Conservation (phyloP, 2,888 invertebrate species). For the Netelia fuscicornis region DNA sequence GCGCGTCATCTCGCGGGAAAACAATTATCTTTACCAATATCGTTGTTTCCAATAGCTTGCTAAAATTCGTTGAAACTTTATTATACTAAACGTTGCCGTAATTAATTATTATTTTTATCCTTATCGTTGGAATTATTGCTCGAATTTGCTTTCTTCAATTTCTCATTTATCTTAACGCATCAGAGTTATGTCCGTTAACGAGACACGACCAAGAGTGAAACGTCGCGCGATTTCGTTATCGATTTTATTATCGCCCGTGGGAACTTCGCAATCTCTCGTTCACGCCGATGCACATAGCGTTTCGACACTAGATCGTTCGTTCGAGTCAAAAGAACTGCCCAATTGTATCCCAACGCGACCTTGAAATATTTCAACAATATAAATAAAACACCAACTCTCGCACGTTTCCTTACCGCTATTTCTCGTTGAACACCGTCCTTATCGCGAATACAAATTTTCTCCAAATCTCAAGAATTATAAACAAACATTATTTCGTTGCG, state of each 20-base stretch:
- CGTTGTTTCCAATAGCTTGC: not conserved
- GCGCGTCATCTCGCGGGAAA: too few species aligned
- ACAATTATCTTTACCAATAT: not conserved
- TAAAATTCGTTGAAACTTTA: not conserved
- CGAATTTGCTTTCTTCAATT: not conserved
- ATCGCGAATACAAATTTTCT: too few species aligned
- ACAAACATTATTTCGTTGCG: too few species aligned
- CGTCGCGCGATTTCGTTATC: not conserved
- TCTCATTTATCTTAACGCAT: too few species aligned
- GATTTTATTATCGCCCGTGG: not conserved
- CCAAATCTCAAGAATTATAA: too few species aligned
- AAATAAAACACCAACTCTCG: not conserved
- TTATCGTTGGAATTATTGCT: not conserved
- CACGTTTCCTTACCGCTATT: not conserved
- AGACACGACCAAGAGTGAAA: too few species aligned
- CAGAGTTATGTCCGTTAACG: too few species aligned
- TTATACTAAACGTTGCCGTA: not conserved
- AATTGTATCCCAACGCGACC: not conserved
- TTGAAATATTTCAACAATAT: not conserved
- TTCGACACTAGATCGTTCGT: not conserved
- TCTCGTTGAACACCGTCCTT: too few species aligned
- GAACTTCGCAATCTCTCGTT: not conserved
- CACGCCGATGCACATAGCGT: not conserved
- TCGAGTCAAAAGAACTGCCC: not conserved
- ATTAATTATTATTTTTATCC: not conserved